A percentile compares a stretch with the other conserved stretches of the same genome.
Conservation (phyloP, 2,888 invertebrate species). For the Lutraria lutraria region DNA sequence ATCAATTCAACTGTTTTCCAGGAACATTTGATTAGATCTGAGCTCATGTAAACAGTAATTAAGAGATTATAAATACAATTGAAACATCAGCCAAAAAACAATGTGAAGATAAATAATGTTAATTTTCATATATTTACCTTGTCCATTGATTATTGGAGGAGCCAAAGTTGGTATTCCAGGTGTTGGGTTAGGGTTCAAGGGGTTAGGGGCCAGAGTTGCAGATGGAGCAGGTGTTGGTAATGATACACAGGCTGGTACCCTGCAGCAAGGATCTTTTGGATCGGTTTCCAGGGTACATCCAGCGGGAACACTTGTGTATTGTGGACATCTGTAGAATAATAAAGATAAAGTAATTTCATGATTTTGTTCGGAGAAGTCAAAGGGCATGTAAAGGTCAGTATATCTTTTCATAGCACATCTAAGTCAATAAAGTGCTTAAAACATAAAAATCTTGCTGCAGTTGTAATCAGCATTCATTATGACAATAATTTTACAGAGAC, state of each 20-base stretch:
- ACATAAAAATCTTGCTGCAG: neutral
- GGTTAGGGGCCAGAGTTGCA: constrained; percentile 51
- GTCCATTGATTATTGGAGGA: constrained; percentile 73
- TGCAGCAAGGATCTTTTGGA: constrained; percentile 77
- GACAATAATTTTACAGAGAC: no score
- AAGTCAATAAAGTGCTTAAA: neutral
- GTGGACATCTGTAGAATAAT: constrained; percentile 68
- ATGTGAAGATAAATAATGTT: neutral
- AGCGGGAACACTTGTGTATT: constrained; percentile 69
- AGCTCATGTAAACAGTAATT: no score
- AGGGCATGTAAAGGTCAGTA: neutral
- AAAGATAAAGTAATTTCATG: neutral
- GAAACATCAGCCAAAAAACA: no score
- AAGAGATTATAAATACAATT: no score
- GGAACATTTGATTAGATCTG: no score
- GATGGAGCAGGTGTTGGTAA: constrained; percentile 69
- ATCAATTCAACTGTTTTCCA: no score
- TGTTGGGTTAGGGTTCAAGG: constrained; percentile 35
- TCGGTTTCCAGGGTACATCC: constrained; percentile 75
- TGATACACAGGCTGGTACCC: constrained; percentile 71
- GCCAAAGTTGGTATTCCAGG: constrained; percentile 27
- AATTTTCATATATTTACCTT: constrained; percentile 49
- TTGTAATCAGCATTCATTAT: no score
- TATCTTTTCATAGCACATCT: neutral
- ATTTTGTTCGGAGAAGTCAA: neutral